Evolutionary conservation across 2,797 vertebrate species (phyloP), one percentile per base, ranked within the genome.

Genomic region (Leptodactylus fallax): DNA sequence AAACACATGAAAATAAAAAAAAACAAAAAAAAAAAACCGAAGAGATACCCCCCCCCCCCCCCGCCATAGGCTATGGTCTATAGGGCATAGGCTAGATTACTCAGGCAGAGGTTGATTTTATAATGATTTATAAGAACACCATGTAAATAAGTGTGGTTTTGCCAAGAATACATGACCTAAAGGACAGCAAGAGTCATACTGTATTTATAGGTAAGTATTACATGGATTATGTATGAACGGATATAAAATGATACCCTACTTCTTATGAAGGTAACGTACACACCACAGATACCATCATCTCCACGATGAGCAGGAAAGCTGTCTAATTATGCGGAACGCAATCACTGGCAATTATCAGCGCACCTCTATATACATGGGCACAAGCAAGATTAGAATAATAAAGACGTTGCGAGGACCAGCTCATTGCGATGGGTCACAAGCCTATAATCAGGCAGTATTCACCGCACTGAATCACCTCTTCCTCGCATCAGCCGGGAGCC

Each of bases 371-470:
- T 82, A 76, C 19, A 77, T 21, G 80, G 77, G 55, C 69, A 67
- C 14, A 72, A 51, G 49, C 76, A 88, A 63, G 45, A 60, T 60
- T 69, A 56, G 36, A 67, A 53, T 79, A 69, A 89, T 16, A 72
- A 49, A 3, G 72, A 72, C 79, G 17, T 56, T 55, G 77, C 67
- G 5, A 55, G 53, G 53, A 55, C 53, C 36, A 36, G 36, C 36
- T 36, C 36, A 36, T 36, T 36, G 36, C 36, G 53, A 53, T 72
- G 25, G 82, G 82, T 65, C 86, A 78, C 55, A 82, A 79, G 53
- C 36, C 74, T 79, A 56, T 87, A 79, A 83, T 88, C 84, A 92
- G 90, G 85, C 11, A 0, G 83, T 89, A 88, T 90, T 78, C 74
- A 90, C 14, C 23, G 84, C 27, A 9, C 84, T 69, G 58, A 86